Conservation (phyloP, 30 jellyfish, hydroid and myxozoan genomes). For the Euphysa ruthae region DNA sequence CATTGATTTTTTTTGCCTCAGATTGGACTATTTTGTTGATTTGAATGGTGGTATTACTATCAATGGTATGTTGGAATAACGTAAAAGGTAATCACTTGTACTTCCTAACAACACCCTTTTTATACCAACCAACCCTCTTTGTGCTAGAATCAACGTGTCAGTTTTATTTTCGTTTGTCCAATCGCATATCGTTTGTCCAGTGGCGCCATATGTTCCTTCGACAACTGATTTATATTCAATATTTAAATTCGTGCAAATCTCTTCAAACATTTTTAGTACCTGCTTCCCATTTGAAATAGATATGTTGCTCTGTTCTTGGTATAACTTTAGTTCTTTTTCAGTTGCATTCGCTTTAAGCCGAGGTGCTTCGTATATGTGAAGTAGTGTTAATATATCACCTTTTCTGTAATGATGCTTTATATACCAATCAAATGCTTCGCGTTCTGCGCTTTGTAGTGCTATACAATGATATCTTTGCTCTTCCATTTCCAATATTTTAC, state of each 20-base stretch:
- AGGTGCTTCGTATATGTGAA: background rate
- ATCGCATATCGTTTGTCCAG: slow-evolving; percentile 3
- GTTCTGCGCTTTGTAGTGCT: background rate
- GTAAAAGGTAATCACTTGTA: background rate
- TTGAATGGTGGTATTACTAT: background rate
- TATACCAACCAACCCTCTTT: background rate
- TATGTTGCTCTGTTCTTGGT: background rate
- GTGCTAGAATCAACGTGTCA: background rate
- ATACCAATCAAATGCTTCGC: background rate
- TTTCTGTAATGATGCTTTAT: background rate
- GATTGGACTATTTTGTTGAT: too few relatives aligned
- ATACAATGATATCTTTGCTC: background rate
- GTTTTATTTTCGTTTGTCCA: background rate
- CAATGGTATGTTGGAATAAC: background rate
- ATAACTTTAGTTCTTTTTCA: background rate
- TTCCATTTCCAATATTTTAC: too few relatives aligned
- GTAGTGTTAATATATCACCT: background rate
- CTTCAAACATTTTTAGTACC: background rate
- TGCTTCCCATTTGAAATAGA: background rate
- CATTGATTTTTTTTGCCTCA: too few relatives aligned
- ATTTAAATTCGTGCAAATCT: background rate
- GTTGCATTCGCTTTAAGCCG: background rate
- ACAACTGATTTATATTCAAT: background rate
- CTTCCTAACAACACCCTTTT: background rate
- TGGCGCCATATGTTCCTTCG: slow-evolving; percentile 5